Conservation (phyloP, 2,797 vertebrate species). For the Loriculus beryllinus region DNA sequence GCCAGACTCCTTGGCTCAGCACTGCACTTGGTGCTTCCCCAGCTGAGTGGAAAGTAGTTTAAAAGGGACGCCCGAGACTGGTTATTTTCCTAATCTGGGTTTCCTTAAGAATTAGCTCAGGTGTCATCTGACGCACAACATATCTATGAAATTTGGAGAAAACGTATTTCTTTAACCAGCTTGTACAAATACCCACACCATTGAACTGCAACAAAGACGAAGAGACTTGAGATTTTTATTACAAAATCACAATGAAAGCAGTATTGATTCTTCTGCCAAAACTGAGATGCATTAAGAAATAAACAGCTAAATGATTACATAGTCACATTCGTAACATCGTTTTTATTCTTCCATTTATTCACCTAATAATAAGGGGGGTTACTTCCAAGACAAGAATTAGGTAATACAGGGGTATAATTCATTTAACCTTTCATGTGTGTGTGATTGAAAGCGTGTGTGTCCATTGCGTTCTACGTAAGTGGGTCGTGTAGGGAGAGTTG, state of each 20-base stretch:
- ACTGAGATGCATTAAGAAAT: not conserved
- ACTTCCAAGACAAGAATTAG: not conserved
- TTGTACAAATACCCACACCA: not conserved
- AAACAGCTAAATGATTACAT: not conserved
- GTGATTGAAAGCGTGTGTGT: not conserved
- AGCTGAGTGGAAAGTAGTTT: not conserved
- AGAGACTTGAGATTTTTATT: not conserved
- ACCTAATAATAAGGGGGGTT: not conserved
- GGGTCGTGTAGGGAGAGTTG: constrained; percentile 35
- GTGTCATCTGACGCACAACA: not conserved
- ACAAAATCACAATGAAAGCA: not conserved
- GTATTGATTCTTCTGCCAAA: not conserved
- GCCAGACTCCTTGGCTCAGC: not conserved
- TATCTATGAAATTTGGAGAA: not conserved
- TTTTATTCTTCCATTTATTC: not conserved
- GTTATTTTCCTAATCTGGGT: not conserved
- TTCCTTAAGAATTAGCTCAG: not conserved
- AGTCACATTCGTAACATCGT: not conserved
- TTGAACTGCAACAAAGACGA: constrained; percentile 9
- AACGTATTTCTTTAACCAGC: not conserved
- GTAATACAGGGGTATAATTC: not conserved
- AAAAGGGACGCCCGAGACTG: not conserved
- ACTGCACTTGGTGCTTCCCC: rapidly evolving
- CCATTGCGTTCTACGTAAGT: not conserved
- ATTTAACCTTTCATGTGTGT: not conserved